Percentiles rank a stretch among this genome's conserved stretches.
Evolutionary conservation across 2,888 invertebrate genomes (phyloP).

Genomic region (Cyclophora punctaria): DNA sequence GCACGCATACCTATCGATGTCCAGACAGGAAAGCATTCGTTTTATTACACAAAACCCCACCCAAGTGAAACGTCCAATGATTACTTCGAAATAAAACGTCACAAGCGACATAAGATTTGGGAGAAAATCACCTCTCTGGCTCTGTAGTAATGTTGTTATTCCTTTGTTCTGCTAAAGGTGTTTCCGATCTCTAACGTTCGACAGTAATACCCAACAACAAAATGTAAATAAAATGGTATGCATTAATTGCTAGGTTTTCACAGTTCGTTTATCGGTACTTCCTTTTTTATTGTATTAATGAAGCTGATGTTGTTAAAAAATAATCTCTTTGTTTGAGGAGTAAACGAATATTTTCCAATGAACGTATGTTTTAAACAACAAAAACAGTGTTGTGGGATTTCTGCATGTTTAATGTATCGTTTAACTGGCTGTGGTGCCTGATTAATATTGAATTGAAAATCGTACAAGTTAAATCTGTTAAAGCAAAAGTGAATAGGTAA

Average conservation of each 20-base stretch:
- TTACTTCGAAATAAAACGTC: constrained; percentile 24
- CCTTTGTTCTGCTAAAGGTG: constrained; percentile 8
- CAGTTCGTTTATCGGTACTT: constrained; percentile 46
- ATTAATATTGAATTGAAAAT: no score
- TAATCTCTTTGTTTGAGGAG: constrained; percentile 12
- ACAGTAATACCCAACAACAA: constrained; percentile 30
- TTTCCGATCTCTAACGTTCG: constrained; percentile 21
- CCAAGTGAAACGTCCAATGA: constrained; percentile 43
- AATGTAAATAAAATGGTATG: constrained; percentile 56
- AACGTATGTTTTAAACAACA: no score
- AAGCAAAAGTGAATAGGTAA: constrained; percentile 3
- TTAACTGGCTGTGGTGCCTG: no score
- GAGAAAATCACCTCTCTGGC: constrained; percentile 23
- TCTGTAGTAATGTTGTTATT: constrained; percentile 23
- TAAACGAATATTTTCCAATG: background rate
- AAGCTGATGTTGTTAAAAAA: constrained; percentile 23
- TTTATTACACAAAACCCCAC: constrained; percentile 57
- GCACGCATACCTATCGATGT: constrained; percentile 42
- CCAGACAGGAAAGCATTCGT: constrained; percentile 54
- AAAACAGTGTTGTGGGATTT: no score
- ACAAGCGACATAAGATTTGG: constrained; percentile 20
- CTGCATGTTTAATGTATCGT: no score
- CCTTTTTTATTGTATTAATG: constrained; percentile 31
- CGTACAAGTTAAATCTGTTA: no score
- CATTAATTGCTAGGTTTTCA: constrained; percentile 62